phyloP scores from a whole-genome alignment of 2,888 invertebrate genomes.

The Nomada goodeniana region DNA sequence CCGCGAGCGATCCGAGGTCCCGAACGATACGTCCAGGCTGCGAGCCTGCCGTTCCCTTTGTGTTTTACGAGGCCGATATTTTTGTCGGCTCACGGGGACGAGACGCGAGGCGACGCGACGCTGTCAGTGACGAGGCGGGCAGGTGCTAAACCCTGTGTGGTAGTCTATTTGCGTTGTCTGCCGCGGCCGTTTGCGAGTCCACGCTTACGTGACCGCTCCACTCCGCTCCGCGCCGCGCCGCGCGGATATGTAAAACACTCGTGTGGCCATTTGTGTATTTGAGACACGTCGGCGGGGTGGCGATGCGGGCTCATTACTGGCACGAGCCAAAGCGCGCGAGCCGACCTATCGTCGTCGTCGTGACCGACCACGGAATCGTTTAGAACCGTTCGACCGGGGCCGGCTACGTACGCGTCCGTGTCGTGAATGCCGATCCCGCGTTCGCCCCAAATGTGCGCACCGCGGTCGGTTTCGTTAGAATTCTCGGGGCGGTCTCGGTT shows the following conservation, averaged over 20 bases:
- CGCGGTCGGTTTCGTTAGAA: not conserved
- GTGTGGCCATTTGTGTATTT: slow-evolving; percentile 59
- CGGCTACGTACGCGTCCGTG: not conserved
- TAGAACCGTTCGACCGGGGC: slow-evolving; percentile 8
- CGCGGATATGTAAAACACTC: slow-evolving; percentile 44
- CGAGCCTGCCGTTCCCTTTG: not conserved
- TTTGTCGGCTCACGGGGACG: slow-evolving; percentile 58
- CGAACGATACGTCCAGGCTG: not conserved
- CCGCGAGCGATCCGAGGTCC: not conserved
- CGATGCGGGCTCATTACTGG: slow-evolving; percentile 68
- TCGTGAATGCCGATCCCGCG: not conserved
- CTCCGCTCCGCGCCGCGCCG: not conserved
- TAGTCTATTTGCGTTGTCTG: slow-evolving; percentile 77
- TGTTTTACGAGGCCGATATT: slow-evolving; percentile 53
- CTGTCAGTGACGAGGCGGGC: slow-evolving; percentile 75
- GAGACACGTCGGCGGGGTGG: slow-evolving; percentile 59
- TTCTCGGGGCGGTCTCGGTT: no score
- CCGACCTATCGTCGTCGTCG: slow-evolving; percentile 80
- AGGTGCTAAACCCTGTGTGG: slow-evolving; percentile 81
- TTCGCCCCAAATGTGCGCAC: not conserved
- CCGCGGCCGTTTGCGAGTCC: slow-evolving; percentile 46
- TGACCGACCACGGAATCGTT: slow-evolving; percentile 68
- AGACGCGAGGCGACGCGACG: slow-evolving; percentile 12
- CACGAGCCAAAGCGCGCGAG: slow-evolving; percentile 79
- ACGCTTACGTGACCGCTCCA: slow-evolving; percentile 36